A percentile compares a stretch with the other conserved stretches of the same genome.
Evolutionary conservation across 2,113 vertebrate genomes (phyloP).

Genomic region (Prionailurus bengalensis): DNA sequence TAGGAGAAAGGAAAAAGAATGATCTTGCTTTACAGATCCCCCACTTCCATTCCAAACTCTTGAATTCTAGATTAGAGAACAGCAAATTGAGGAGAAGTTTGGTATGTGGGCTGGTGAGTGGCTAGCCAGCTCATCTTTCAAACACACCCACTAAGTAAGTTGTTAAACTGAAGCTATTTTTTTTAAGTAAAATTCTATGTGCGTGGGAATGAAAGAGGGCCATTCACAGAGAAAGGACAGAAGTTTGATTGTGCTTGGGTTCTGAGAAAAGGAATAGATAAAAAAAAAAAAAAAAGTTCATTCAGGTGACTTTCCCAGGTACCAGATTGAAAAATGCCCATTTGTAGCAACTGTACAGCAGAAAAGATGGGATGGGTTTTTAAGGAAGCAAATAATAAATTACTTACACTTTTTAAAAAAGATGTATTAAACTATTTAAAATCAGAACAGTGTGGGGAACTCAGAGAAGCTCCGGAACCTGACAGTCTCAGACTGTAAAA

Average conservation of each 20-base stretch:
- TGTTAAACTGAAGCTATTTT: not conserved
- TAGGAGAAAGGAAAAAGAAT: not conserved
- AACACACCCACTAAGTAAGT: not conserved
- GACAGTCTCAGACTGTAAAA: not conserved
- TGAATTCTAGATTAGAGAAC: not conserved
- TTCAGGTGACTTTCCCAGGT: not conserved
- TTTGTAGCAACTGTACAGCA: not conserved
- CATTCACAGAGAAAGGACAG: not conserved
- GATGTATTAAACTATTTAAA: not conserved
- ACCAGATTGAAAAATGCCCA: not conserved
- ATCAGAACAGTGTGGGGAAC: not conserved
- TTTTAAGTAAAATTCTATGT: not conserved
- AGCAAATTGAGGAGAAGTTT: not conserved
- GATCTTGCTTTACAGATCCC: not conserved
- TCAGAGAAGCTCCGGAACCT: not conserved
- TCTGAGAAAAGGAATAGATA: not conserved
- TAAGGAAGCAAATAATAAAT: not conserved
- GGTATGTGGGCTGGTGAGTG: too few species aligned
- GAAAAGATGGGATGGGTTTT: not conserved
- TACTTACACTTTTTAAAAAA: not conserved
- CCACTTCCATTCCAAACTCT: not conserved
- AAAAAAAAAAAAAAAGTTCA: not conserved
- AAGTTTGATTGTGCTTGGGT: accelerated
- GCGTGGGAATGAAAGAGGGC: not conserved
- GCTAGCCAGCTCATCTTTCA: not conserved